Evolutionary conservation across 2,113 vertebrate genomes (phyloP), one percentile per base, ranked within the genome.

Genomic region (Ellobius talpinus): DNA sequence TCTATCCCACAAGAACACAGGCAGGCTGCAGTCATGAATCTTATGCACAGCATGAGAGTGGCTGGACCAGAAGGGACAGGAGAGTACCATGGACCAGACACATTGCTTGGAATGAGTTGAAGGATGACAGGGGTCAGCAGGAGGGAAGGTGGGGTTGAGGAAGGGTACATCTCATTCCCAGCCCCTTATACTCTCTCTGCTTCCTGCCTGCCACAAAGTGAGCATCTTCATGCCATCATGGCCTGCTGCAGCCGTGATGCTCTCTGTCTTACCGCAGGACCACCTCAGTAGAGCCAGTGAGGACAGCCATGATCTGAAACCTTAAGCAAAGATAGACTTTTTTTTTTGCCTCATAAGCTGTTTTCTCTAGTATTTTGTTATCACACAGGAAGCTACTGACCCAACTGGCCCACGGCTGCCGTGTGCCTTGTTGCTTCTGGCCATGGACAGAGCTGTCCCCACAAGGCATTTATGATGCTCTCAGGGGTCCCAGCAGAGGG

Each of bases 351-450:
- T n/a, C 13, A 0, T n/a, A 52, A 52, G 3, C 19, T 70, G 31
- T 52, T 87, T 72, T 26, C 66, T 29, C 86, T 7, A 50, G 23
- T 10, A 55, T 72, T 17, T 72, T n/a, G 33, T 55, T 36, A 87
- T 13, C 47, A 3, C 33, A 29, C 33, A 55, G 86, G 17, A 33
- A 39, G 6, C 24, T 14, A 72, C 50, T n/a, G 17, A 17, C 13
- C 3, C 33, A 55, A 29, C 24, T 31, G 29, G 36, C 36, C 66
- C 26, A 0, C 8, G 88, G 39, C 10, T 76, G 55, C 26, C 29
- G 36, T 36, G 2, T 8, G 47, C 12, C 24, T 16, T 29, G 13
- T 0, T 14, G 45, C 5, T 7, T 29, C 90, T 21, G 0, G 36
- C 29, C 29, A 7, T 33, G 3, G 16, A 52, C 29, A n/a, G 12